These are phyloP conservation scores for Dermatemys mawii DNA, from an alignment of 2,113 vertebrate genomes.

Conservation along the genomic window DNA sequence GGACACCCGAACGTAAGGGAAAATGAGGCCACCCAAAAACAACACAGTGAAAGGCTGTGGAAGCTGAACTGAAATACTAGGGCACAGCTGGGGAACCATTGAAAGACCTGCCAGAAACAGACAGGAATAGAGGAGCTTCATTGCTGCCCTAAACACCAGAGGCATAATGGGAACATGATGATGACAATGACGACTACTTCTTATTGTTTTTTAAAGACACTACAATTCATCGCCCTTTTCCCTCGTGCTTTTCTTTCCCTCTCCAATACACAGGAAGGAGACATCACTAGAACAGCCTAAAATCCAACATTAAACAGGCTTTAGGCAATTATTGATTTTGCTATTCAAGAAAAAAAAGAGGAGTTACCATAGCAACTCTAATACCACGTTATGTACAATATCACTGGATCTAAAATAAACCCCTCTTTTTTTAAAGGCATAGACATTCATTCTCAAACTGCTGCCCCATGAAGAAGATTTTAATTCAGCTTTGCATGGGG, in stretches of 20 bases:
- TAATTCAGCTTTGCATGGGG: neutral
- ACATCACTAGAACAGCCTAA: neutral
- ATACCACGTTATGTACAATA: slow-evolving; percentile 49
- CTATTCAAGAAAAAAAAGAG: slow-evolving; percentile 61
- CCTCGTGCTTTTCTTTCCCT: neutral
- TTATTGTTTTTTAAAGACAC: neutral
- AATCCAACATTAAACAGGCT: slow-evolving; percentile 51
- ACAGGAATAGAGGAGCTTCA: too few relatives aligned
- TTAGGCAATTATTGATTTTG: slow-evolving; percentile 67
- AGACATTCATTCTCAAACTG: neutral
- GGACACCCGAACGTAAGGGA: too few relatives aligned
- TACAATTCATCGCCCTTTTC: neutral
- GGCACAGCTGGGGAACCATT: too few relatives aligned
- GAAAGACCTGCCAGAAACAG: too few relatives aligned
- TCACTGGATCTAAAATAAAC: neutral
- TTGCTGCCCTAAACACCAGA: too few relatives aligned
- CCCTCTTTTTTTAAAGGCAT: slow-evolving; percentile 16
- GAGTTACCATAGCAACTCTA: slow-evolving; percentile 64
- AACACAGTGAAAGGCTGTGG: too few relatives aligned
- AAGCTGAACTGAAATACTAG: too few relatives aligned
- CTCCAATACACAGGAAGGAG: neutral
- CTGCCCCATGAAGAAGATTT: neutral
- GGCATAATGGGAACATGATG: too few relatives aligned
- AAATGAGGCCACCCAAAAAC: too few relatives aligned
- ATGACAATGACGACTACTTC: too few relatives aligned